Base-by-base conservation (phyloP, 2,797 vertebrate genomes). In the Remorina albescens region DNA sequence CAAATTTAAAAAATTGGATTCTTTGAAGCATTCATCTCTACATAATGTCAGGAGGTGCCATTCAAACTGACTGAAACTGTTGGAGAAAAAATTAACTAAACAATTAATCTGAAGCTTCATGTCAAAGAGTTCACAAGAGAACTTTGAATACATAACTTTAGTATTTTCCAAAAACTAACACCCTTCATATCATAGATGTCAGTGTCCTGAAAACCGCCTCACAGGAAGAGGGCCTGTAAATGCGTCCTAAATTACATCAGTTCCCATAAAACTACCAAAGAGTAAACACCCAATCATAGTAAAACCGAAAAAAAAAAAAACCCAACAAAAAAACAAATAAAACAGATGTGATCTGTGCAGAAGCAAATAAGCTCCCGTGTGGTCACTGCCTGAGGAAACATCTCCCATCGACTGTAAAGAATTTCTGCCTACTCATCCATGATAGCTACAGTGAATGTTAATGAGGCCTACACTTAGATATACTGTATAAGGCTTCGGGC, bases 381-480 rank as follows among this genome's bases (percentile, higher is more conserved):
- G 80, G 80, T 80, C 75, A 12, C 60, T 1, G 74, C 84, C 82
- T 36, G 65, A 46, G 76, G 86, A 84, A 72, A 73, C 21, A 21
- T 57, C 44, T 18, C 55, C 74, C 57, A 34, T 74, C 21, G 18
- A 75, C 87, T 62, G 68, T 63, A 71, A 78, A 80, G 66, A 41
- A 73, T 87, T 72, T 63, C 55, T 76, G 62, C 39, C 11, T 76
- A 63, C 21, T 53, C 83, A 67, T 74, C 81, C 74, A 30, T 86
- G 77, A 83, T 76, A 62, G 67, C 65, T 44, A 63, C 55, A 78
- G 71, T 87, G 63, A 76, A 69, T 54, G 76, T 85, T 91, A 88
- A 89, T 92, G 81, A 81, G 71, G 71, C 83, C 79, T 85, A 26
- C 50, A 71, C 58, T 61, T 74, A 61, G 71, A 84, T 71, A 57